Evolutionary conservation across 2,797 vertebrate species (phyloP), one percentile per base, ranked within the genome.

Genomic region (Tadarida brasiliensis): DNA sequence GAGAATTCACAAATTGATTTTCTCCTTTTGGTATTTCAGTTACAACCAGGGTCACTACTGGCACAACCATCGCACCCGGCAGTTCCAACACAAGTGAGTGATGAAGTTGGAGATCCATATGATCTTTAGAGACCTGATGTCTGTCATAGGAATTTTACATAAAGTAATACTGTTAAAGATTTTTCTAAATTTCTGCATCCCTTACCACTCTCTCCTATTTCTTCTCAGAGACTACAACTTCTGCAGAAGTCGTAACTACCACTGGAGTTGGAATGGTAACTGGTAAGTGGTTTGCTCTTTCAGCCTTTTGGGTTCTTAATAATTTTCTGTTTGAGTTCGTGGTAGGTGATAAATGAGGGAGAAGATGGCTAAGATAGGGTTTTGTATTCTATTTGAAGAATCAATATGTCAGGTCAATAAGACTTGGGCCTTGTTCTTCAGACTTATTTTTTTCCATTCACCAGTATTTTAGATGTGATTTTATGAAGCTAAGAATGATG

Each of bases 1-100:
- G n/a, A 11, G 33, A 74, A 30, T 44, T 65, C 22, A 77, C 26
- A 63, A 56, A 44, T 51, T 68, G 30, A 61, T 51, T 67, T 26
- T 63, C 8, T 95, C 61, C 11, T 92, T n/a, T 87, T 80, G 77
- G 91, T 65, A 74, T 84, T 93, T 74, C 71, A 84, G 77, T 74
- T 61, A 87, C 87, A 20, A 20, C 54, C 7, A 39, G 56, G 14
- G 35, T 61, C 19, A 87, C 70, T 39, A 11, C 28, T 30, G 47
- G 49, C 7, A 73, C 71, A 28, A 63, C 44, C 1, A 1, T 63
- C 20, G 14, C 33, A 26, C 71, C 93, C 57, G 44, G 49, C n/a
- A 73, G 28, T 78, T 87, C 71, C 12, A n/a, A 11, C 14, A 73
- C 39, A 78, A n/a, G 63, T 87, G 49, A 94, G 86, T 92, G 35